phyloP scores from a whole-genome alignment of 2,113 vertebrate genomes.

The Coracopsis vasa region DNA sequence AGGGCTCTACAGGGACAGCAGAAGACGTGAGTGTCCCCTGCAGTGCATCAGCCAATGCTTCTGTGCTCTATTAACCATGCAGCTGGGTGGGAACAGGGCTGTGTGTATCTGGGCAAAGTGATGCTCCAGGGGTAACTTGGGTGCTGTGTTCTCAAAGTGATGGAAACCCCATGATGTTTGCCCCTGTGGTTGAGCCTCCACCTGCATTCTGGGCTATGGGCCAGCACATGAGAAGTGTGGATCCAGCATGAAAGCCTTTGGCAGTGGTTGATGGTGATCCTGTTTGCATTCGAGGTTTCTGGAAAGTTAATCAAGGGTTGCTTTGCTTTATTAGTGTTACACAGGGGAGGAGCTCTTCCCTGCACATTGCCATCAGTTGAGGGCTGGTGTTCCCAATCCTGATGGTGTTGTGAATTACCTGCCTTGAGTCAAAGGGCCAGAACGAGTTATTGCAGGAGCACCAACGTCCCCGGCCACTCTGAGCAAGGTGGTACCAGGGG shows the following conservation, averaged over 20 bases:
- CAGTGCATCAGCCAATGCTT: not conserved
- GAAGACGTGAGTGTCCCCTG: not conserved
- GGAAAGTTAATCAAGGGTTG: not conserved
- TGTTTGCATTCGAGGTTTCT: not conserved
- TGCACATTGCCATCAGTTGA: not conserved
- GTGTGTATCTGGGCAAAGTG: not conserved
- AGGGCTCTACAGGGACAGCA: not conserved
- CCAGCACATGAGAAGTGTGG: fast-evolving
- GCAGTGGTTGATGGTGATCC: not conserved
- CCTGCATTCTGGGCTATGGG: not conserved
- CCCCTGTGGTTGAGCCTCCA: not conserved
- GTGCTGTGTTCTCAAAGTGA: not conserved
- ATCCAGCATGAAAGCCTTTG: not conserved
- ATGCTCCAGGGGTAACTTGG: not conserved
- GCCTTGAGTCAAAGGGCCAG: not conserved
- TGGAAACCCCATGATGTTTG: not conserved
- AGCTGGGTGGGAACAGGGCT: not conserved
- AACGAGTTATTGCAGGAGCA: not conserved
- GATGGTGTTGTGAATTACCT: not conserved
- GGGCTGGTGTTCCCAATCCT: not conserved
- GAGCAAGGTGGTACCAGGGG: not conserved
- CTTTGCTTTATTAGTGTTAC: not conserved
- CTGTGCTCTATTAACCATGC: fast-evolving
- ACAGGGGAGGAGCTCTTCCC: not conserved
- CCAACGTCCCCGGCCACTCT: not conserved